phyloP scores from a whole-genome alignment of 2,888 invertebrate species.

The Teleiodes luculella region DNA sequence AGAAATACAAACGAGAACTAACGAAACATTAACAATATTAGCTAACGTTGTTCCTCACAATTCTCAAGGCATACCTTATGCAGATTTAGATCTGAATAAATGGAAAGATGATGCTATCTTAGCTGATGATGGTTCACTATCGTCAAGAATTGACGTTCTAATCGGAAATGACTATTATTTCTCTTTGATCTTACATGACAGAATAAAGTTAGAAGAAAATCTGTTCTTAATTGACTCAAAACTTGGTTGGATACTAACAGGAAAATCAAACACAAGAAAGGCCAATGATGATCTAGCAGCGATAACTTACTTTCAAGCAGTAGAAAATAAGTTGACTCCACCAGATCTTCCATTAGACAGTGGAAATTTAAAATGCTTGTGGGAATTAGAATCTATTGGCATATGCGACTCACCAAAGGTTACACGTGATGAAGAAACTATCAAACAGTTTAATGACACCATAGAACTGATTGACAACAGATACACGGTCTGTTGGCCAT shows the following conservation, averaged over 20 bases:
- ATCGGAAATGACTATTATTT: background rate
- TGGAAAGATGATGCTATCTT: background rate
- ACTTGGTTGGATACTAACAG: background rate
- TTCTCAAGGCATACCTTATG: too few relatives aligned
- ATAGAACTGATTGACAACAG: background rate
- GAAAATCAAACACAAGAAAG: too few relatives aligned
- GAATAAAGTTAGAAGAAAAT: background rate
- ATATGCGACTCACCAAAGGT: slow-evolving; percentile 10
- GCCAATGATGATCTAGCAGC: background rate
- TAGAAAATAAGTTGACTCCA: background rate
- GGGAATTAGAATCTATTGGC: background rate
- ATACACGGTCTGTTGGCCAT: slow-evolving; percentile 19
- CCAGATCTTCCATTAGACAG: too few relatives aligned
- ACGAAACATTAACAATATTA: background rate
- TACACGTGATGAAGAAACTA: slow-evolving; percentile 1
- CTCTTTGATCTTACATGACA: background rate
- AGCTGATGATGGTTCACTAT: background rate
- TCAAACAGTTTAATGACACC: background rate
- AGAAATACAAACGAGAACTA: background rate
- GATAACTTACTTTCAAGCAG: background rate
- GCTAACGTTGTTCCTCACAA: background rate
- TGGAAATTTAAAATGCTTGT: background rate
- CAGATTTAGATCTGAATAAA: too few relatives aligned
- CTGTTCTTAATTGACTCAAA: background rate
- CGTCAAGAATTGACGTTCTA: background rate